Base-by-base conservation (phyloP, 2,113 vertebrate genomes). In the Corythaixoides concolor region DNA sequence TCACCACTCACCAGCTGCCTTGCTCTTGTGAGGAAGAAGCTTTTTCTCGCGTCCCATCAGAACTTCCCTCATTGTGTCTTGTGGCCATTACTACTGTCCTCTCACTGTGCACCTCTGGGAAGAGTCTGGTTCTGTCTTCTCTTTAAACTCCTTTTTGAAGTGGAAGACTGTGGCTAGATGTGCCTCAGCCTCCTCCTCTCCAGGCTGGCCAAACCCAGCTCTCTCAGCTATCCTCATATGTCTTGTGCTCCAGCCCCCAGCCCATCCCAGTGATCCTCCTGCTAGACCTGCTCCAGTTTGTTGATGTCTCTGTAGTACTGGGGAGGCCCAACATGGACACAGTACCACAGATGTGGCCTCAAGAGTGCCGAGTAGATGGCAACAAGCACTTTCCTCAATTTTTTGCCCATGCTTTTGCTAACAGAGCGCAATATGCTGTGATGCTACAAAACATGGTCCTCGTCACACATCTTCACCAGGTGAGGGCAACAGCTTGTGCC, bases 331-430 rank as follows among this genome's bases (percentile, higher is more conserved):
- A 12, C 9, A 35, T 3, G 18, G 30, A 58, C 2, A 9, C 15
- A 32, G 35, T 16, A 35, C 8, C 39, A 45, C 28, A 45, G 53
- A 18, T 10, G 55, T 22, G 50, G 35, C 52, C 33, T 58, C 3
- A 6, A 2, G 12, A 56, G 20, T 56, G 50, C 55, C 0, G 0
- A 81, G n/a, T 33, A 77, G 39, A 66, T 28, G 22, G 68, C 22
- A 73, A 85, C 50, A 68, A 67, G 15, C 24, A 32, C 39, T 22
- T 15, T 50, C 35, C 64, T 70, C 50, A 21, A 0, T 15, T 12
- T 60, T 82, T 37, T 43, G 58, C 45, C 66, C 27, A 8, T 35
- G 17, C 9, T 76, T 6, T 41, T 78, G 19, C 53, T 55, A 32
- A 56, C 2, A 43, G 72, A 70, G 52, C 5, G 8, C 45, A 67